A percentile compares a stretch with the other conserved stretches of the same genome.
phyloP scores from a whole-genome alignment of 2,797 vertebrate genomes.

The Enteromius paludinosus region DNA sequence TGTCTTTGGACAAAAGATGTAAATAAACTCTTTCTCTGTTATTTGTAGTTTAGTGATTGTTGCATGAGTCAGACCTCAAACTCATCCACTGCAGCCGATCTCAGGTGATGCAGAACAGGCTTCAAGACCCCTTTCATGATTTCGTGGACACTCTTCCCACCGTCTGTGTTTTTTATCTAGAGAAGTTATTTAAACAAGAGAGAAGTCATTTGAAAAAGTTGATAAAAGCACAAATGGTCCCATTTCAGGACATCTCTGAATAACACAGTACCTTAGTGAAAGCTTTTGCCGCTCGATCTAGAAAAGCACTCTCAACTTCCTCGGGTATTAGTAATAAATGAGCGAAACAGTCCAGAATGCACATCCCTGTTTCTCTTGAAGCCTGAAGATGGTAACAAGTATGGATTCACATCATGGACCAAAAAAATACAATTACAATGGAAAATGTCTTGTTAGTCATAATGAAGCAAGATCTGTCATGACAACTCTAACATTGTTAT shows the following conservation, averaged over 20 bases:
- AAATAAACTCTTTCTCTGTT: neutral
- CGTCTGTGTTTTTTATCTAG: conserved; percentile 81
- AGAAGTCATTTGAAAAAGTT: neutral
- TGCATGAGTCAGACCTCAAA: conserved; percentile 6
- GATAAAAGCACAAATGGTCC: neutral
- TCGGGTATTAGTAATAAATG: conserved; percentile 79
- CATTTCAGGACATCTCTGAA: conserved; percentile 55
- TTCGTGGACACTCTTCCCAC: conserved; percentile 76
- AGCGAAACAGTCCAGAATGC: conserved; percentile 88
- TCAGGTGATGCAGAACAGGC: conserved; percentile 81
- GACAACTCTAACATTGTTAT: no score
- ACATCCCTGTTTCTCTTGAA: conserved; percentile 84
- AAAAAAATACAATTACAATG: neutral
- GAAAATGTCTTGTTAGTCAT: neutral
- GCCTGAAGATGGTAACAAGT: conserved; percentile 74
- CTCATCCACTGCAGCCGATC: conserved; percentile 64
- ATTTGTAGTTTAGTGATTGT: neutral
- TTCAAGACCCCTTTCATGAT: conserved; percentile 82
- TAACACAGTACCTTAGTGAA: conserved; percentile 85
- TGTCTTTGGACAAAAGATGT: neutral
- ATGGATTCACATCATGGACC: neutral
- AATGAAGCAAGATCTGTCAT: neutral
- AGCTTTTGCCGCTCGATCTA: conserved; percentile 85
- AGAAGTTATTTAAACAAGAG: neutral
- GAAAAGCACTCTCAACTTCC: conserved; percentile 86